Base-by-base conservation (phyloP, 2,797 vertebrate species). In the Phaenicophaeus curvirostris region DNA sequence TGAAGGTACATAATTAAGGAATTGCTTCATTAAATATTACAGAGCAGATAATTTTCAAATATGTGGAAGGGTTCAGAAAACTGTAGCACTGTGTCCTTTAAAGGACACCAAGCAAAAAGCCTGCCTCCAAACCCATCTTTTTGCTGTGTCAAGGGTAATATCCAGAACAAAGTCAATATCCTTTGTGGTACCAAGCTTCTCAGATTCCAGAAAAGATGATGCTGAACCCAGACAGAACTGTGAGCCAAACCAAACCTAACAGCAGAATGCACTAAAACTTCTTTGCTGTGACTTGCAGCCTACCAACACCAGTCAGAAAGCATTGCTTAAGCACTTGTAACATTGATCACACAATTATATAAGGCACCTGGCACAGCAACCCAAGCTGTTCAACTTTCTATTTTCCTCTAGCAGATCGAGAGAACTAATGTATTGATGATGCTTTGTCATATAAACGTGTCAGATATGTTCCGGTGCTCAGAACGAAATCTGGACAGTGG, bases 231-330 rank as follows among this genome's bases (percentile, higher is more conserved):
- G 6, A 2, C 46, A 91, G 30, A 95, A 58, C 33, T 15, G 15
- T 3, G 21, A 82, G 37, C 58, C 31, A 90, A 95, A 71, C 16
- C 30, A 74, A 63, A 30, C 3, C 61, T n/a, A 77, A 58, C 2
- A 55, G 54, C 12, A 91, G 46, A 83, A 77, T 2, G 8, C 61
- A 85, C 15, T 0, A 0, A 14, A 88, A 62, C 6, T 0, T 69
- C 78, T 91, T 78, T 66, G 31, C 76, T 76, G 35, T 73, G 44
- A 37, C 16, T 81, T 37, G 57, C 4, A 3, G 84, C n/a, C 72
- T 61, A 12, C 2, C 8, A 25, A 0, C 55, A 35, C 28, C 54
- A 85, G 23, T 8, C 41, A 78, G 41, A 69, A 86, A 67, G 37
- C 20, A 62, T 4, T 83, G 42, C 9, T 39, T 41, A 42, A 59